Evolutionary conservation across 2,113 vertebrate genomes (phyloP).

Genomic region (Recurvirostra avosetta): DNA sequence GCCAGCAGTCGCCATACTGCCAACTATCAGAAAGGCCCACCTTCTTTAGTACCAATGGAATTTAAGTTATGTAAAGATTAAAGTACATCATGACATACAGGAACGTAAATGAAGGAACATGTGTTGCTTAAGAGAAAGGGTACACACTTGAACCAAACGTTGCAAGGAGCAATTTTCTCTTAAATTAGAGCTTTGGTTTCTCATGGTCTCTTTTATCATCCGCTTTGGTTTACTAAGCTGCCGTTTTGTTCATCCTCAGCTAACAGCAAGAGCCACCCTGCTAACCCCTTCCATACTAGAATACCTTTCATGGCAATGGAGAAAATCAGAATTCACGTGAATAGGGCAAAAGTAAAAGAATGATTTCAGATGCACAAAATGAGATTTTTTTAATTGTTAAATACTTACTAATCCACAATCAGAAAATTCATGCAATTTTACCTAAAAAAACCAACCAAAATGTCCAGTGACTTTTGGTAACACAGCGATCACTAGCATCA

Average conservation of each 20-base stretch:
- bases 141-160: neutral
- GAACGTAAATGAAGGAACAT: neutral
- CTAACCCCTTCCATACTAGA: neutral
- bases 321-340: neutral
- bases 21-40: neutral
- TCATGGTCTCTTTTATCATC: neutral
- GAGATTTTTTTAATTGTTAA: neutral
- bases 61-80: neutral
- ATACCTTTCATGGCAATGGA: neutral
- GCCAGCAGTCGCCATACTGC: neutral
- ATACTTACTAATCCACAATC: neutral
- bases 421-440: neutral
- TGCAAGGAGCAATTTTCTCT: neutral
- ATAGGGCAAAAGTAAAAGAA: neutral
- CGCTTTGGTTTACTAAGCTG: neutral
- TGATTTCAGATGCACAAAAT: neutral
- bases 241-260: neutral
- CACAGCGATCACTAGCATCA: neutral
- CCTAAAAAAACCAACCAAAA: neutral
- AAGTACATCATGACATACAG: neutral
- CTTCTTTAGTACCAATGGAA: neutral
- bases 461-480: neutral
- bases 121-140: neutral
- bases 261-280: neutral
- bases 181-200: neutral